Percentiles rank a stretch among this genome's conserved stretches.
Evolutionary conservation across 2,113 vertebrate species (phyloP).

Genomic region (Prunella himalayana): DNA sequence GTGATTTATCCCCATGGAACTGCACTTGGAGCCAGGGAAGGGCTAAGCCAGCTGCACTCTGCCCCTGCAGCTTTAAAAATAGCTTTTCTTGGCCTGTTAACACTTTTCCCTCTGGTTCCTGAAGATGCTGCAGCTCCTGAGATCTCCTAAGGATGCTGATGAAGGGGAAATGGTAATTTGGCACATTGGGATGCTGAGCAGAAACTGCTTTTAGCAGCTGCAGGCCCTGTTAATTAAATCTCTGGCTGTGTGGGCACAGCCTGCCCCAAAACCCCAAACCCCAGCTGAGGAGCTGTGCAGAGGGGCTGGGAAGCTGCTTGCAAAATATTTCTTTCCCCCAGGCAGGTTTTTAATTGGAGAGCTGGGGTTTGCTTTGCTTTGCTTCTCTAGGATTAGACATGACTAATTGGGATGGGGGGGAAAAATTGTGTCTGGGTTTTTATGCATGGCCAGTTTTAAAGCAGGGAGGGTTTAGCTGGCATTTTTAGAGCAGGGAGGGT

Average conservation of each 20-base stretch:
- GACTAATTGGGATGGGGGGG: not conserved
- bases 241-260: not conserved
- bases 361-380: not conserved
- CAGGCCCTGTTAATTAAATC: not conserved
- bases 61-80: not conserved
- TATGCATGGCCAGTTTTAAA: not conserved
- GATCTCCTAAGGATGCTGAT: not conserved
- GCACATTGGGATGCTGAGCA: not conserved
- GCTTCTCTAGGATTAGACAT: not conserved
- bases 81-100: not conserved
- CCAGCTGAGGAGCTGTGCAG: not conserved
- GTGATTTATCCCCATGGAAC: not conserved
- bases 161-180: not conserved
- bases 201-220: not conserved
- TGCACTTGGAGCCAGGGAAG: rapidly evolving
- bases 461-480: not conserved
- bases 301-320: not conserved
- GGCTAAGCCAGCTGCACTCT: not conserved
- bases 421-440: rapidly evolving
- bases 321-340: not conserved
- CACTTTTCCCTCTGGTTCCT: not conserved
- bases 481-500: not conserved
- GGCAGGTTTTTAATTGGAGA: not conserved
- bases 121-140: not conserved
- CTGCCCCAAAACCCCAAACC: not conserved